Evolutionary conservation across 2,113 vertebrate species (phyloP).

Genomic region (Electrona antarctica): DNA sequence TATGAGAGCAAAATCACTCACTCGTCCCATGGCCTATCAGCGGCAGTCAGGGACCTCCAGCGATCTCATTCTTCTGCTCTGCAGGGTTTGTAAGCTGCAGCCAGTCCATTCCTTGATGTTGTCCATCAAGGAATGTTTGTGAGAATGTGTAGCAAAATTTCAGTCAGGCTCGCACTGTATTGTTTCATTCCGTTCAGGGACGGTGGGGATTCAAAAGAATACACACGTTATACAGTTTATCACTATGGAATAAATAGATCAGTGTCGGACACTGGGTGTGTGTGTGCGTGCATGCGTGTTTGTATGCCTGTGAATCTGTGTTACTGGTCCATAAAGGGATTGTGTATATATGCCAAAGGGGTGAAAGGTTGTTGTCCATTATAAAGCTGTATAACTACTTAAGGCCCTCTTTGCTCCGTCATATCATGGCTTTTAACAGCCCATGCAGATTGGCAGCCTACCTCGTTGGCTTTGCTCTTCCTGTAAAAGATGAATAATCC

Average conservation of each 20-base stretch:
- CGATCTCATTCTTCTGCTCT: too few relatives aligned
- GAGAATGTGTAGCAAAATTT: not conserved
- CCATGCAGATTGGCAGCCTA: not conserved
- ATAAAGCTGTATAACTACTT: slow-evolving; percentile 13
- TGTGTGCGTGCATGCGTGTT: slow-evolving; percentile 8
- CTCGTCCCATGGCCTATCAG: too few relatives aligned
- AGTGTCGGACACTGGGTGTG: slow-evolving; percentile 28
- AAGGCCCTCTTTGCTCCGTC: not conserved
- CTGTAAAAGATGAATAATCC: not conserved
- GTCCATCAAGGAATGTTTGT: too few relatives aligned
- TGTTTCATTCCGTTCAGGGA: too few relatives aligned
- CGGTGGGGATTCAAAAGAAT: too few relatives aligned
- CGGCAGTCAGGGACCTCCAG: too few relatives aligned
- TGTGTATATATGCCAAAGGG: not conserved
- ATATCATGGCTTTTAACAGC: not conserved
- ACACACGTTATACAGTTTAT: slow-evolving; percentile 1
- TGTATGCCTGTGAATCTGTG: not conserved
- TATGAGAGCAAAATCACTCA: too few relatives aligned
- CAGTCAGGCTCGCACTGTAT: not conserved
- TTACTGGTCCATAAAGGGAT: not conserved
- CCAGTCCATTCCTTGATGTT: too few relatives aligned
- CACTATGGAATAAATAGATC: slow-evolving; percentile 28
- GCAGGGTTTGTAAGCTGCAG: too few relatives aligned
- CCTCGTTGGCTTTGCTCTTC: not conserved
- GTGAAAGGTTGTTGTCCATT: slow-evolving; percentile 10